phyloP scores from a whole-genome alignment of 2,113 vertebrate species.

The Melanocharis versteri region DNA sequence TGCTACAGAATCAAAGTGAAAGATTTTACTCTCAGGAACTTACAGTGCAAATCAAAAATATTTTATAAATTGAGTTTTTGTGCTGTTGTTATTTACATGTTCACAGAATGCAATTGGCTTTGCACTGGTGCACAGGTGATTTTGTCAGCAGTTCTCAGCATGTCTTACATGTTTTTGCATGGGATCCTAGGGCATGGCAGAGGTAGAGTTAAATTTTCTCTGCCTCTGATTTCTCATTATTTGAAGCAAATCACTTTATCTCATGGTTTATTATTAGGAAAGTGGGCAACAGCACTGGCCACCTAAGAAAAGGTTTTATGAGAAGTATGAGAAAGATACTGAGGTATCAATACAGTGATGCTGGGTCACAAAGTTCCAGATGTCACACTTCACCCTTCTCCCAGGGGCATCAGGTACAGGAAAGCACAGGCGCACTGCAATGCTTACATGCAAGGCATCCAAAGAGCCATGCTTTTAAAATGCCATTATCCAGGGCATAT shows the following conservation, averaged over 20 bases:
- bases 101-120: not conserved
- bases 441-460: not conserved
- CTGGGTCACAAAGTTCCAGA: not conserved
- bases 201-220: not conserved
- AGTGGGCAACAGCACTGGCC: not conserved
- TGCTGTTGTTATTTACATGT: not conserved
- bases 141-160: not conserved
- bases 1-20: not conserved
- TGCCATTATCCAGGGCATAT: not conserved
- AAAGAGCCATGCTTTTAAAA: not conserved
- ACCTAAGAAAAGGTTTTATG: not conserved
- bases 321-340: not conserved
- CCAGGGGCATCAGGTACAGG: too few species aligned
- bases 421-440: not conserved
- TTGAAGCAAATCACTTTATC: not conserved
- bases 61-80: not conserved
- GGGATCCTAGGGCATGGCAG: not conserved
- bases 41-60: not conserved
- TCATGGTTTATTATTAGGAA: not conserved
- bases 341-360: not conserved
- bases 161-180: not conserved
- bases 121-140: not conserved
- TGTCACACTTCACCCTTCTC: not conserved
- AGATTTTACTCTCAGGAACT: not conserved
- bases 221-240: not conserved